Evolutionary conservation across 2,888 invertebrate species (phyloP).

Genomic region (Limnephilus lunatus): DNA sequence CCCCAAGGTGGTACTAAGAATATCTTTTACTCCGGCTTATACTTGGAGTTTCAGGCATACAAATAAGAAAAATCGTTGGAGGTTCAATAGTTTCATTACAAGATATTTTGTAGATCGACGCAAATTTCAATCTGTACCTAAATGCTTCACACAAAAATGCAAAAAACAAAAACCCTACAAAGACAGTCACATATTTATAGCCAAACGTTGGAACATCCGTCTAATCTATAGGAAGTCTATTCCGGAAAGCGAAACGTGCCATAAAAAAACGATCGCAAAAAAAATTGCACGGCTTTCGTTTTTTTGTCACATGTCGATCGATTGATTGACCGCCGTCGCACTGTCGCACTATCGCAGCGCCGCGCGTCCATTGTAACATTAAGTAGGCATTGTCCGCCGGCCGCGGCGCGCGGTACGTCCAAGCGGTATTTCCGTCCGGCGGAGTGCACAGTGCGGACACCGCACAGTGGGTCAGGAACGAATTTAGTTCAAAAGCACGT

Average conservation of each 20-base stretch:
- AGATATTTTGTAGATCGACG: not conserved
- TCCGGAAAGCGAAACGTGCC: not conserved
- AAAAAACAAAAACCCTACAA: not conserved
- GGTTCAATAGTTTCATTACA: not conserved
- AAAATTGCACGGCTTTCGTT: not conserved
- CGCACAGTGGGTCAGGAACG: not conserved
- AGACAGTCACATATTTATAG: not conserved
- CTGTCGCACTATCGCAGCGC: not conserved
- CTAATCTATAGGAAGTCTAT: not conserved
- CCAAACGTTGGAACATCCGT: not conserved
- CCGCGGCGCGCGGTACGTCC: not conserved
- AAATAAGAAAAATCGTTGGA: no score
- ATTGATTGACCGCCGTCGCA: conserved; percentile 31
- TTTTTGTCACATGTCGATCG: conserved; percentile 42
- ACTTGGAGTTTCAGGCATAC: no score
- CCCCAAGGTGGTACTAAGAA: no score
- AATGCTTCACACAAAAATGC: no score
- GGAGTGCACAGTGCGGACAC: not conserved
- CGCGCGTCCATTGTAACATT: conserved; percentile 3
- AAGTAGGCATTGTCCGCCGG: conserved; percentile 2
- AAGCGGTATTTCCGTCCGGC: not conserved
- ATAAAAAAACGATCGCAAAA: not conserved
- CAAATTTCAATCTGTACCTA: not conserved
- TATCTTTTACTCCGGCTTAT: no score
- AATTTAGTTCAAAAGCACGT: not conserved